Percentiles rank a stretch among this genome's conserved stretches.
Conservation (phyloP, 2,113 vertebrate genomes). For the Datnioides undecimradiatus region DNA sequence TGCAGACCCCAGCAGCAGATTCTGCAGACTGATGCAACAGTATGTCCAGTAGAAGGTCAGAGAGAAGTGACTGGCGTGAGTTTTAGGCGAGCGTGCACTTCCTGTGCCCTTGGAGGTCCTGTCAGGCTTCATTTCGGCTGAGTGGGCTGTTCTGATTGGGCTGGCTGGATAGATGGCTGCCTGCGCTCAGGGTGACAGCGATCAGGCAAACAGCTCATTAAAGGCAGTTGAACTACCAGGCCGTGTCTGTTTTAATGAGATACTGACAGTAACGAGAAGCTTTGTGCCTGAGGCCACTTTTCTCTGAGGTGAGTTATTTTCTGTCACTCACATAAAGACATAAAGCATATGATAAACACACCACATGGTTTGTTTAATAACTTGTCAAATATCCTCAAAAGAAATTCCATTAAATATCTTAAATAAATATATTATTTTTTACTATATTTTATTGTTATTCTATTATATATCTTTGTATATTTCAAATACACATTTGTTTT, state of each 20-base stretch:
- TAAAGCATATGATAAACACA: background rate
- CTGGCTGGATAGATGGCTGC: constrained; percentile 3
- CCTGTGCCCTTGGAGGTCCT: constrained; percentile 8
- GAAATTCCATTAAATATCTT: background rate
- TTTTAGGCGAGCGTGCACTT: constrained; percentile 32
- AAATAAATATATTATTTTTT: background rate
- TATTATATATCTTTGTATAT: too few relatives aligned
- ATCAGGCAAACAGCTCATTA: constrained; percentile 42
- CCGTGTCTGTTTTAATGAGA: constrained; percentile 46
- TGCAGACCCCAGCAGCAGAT: background rate
- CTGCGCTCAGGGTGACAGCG: constrained; percentile 20
- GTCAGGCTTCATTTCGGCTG: constrained; percentile 47
- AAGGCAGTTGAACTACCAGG: constrained; percentile 15
- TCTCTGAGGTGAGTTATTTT: background rate
- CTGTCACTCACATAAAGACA: background rate
- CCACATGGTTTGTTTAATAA: background rate
- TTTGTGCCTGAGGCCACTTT: constrained; percentile 1
- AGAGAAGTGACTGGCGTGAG: background rate
- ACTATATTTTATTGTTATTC: too few relatives aligned
- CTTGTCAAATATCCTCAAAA: background rate
- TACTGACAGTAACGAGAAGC: constrained; percentile 10
- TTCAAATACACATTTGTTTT: too few relatives aligned
- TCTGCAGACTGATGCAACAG: background rate
- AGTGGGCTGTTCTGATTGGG: constrained; percentile 38
- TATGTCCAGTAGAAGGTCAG: constrained; percentile 1